Conservation (phyloP, 2,113 vertebrate genomes). For the Chrysochloris asiatica region DNA sequence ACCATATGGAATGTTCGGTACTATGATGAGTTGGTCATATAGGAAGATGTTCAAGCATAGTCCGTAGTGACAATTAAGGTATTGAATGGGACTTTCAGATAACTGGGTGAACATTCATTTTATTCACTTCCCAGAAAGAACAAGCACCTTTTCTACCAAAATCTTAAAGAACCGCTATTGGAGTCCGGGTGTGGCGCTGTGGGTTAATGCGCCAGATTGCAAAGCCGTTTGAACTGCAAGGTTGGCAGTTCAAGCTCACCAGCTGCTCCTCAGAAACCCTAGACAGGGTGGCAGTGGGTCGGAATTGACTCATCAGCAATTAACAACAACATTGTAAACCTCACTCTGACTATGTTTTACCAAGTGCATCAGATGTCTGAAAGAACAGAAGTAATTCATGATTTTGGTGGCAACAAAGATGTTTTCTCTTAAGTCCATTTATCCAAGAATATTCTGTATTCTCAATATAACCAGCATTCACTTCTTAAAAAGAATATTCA, state of each 20-base stretch:
- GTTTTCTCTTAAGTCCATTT: not conserved
- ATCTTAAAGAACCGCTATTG: not conserved
- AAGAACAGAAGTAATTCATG: not conserved
- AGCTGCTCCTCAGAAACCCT: too few relatives aligned
- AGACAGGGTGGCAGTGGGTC: too few relatives aligned
- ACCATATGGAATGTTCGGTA: not conserved
- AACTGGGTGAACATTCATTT: not conserved
- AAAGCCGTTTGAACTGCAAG: too few relatives aligned
- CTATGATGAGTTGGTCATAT: not conserved
- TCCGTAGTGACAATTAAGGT: accelerated
- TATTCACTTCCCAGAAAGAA: not conserved
- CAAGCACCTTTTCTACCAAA: not conserved
- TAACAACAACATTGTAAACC: too few relatives aligned
- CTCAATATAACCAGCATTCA: not conserved
- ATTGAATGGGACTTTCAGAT: not conserved
- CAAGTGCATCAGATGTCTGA: not conserved
- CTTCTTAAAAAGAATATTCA: not conserved
- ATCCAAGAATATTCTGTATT: not conserved
- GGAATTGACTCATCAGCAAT: too few relatives aligned
- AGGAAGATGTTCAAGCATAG: not conserved
- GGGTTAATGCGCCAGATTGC: too few relatives aligned
- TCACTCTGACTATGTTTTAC: not conserved
- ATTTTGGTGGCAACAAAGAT: not conserved
- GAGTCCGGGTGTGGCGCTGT: too few relatives aligned
- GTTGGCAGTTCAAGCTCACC: too few relatives aligned